Evolutionary conservation across 2,113 vertebrate species (phyloP).

Genomic region (Sorex fumeus): DNA sequence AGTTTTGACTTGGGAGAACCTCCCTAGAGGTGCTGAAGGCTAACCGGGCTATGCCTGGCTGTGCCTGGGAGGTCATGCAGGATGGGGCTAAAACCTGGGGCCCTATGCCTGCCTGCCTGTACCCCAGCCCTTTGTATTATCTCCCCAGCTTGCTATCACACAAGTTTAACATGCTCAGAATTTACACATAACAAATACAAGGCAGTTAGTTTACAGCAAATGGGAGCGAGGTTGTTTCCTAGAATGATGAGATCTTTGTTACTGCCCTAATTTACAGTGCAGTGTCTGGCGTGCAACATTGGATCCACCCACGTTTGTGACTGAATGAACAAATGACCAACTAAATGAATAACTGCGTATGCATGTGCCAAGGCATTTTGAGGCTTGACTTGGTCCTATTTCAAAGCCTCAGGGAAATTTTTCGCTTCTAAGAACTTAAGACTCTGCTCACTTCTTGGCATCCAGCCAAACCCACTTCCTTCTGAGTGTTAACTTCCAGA

Average conservation of each 20-base stretch:
- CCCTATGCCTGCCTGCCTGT: too few relatives aligned
- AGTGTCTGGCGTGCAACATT: background rate
- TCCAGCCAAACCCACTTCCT: background rate
- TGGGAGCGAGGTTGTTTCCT: background rate
- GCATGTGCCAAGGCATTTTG: background rate
- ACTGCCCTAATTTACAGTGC: conserved; percentile 1
- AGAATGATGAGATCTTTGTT: background rate
- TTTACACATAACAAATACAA: background rate
- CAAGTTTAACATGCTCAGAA: conserved; percentile 12
- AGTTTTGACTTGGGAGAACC: too few relatives aligned
- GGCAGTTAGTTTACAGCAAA: background rate
- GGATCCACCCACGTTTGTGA: background rate
- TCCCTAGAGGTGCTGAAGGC: too few relatives aligned
- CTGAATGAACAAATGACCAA: background rate
- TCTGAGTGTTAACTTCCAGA: background rate
- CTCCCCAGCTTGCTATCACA: background rate
- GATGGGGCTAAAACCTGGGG: too few relatives aligned
- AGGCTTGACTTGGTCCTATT: background rate
- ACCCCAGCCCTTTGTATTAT: too few relatives aligned
- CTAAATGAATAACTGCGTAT: background rate
- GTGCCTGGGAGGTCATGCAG: too few relatives aligned
- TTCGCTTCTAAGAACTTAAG: background rate
- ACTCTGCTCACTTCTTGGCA: background rate
- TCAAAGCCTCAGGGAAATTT: background rate
- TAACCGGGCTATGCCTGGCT: too few relatives aligned